Conservation (phyloP, 1,140 invertebrate species). For the Belonocnema kinseyi region DNA sequence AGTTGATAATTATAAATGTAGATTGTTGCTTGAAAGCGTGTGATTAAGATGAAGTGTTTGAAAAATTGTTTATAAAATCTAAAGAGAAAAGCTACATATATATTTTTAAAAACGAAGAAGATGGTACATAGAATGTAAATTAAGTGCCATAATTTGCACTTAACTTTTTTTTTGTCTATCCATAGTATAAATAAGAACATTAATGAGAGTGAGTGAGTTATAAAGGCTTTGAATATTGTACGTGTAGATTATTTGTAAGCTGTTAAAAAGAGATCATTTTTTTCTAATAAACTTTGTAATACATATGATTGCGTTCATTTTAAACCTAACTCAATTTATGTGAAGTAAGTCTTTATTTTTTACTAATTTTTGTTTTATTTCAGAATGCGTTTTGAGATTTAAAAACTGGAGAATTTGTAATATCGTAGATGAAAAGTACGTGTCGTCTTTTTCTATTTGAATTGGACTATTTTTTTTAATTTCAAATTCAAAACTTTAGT, state of each 20-base stretch:
- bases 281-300: constrained; percentile 21
- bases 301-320: not conserved
- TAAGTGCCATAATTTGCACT: constrained; percentile 28
- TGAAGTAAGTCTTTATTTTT: too few species aligned
- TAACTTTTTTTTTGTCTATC: not conserved
- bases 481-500: too few species aligned
- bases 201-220: constrained; percentile 24
- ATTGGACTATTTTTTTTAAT: too few species aligned
- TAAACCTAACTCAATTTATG: constrained; percentile 26
- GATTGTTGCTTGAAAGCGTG: not conserved
- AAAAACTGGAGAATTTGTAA: too few species aligned
- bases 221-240: not conserved
- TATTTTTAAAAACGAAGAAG: constrained; percentile 12
- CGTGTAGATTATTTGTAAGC: constrained; percentile 27
- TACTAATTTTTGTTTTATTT: too few species aligned
- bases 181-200: not conserved
- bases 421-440: too few species aligned
- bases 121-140: not conserved
- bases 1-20: not conserved
- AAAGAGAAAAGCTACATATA: not conserved
- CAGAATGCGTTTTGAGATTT: too few species aligned
- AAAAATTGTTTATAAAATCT: not conserved
- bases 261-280: constrained; percentile 24
- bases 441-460: too few species aligned
- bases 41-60: not conserved